Conservation (phyloP, 2,888 invertebrate species). For the Habroteleia sp. region DNA sequence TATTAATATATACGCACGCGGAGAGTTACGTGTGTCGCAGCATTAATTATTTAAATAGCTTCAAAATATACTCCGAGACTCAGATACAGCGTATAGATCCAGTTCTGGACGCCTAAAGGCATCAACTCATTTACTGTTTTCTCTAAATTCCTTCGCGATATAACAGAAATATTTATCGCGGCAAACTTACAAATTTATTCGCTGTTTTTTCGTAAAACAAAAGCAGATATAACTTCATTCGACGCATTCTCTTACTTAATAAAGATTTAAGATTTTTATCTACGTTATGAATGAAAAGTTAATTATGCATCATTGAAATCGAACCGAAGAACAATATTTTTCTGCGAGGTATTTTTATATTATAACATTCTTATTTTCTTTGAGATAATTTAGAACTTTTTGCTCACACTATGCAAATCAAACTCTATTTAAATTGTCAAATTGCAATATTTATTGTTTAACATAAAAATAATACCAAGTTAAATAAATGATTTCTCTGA, state of each 20-base stretch:
- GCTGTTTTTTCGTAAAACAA: slow-evolving; percentile 1
- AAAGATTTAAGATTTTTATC: slow-evolving; percentile 25
- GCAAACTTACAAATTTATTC: slow-evolving; percentile 46
- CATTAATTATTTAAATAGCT: slow-evolving; percentile 63
- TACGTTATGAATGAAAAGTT: slow-evolving; percentile 31
- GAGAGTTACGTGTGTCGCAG: slow-evolving; percentile 35
- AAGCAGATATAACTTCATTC: slow-evolving; percentile 52
- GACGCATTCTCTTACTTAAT: slow-evolving; percentile 22
- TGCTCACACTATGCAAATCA: too few species aligned
- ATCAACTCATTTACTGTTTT: slow-evolving; percentile 48
- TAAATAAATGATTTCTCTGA: too few species aligned
- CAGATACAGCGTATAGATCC: slow-evolving; percentile 57
- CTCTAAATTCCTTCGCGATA: slow-evolving; percentile 50
- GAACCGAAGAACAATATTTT: too few species aligned
- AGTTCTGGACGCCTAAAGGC: slow-evolving; percentile 59
- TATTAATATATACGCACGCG: slow-evolving; percentile 42
- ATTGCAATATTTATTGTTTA: too few species aligned
- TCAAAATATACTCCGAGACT: slow-evolving; percentile 51
- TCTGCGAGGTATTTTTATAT: too few species aligned
- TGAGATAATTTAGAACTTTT: too few species aligned
- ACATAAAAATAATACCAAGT: too few species aligned
- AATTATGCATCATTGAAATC: slow-evolving; percentile 21
- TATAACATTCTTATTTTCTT: too few species aligned
- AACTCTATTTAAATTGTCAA: too few species aligned
- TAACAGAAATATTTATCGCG: slow-evolving; percentile 46